Conservation (phyloP, 2,888 invertebrate species). For the Drosophila longiperda region DNA sequence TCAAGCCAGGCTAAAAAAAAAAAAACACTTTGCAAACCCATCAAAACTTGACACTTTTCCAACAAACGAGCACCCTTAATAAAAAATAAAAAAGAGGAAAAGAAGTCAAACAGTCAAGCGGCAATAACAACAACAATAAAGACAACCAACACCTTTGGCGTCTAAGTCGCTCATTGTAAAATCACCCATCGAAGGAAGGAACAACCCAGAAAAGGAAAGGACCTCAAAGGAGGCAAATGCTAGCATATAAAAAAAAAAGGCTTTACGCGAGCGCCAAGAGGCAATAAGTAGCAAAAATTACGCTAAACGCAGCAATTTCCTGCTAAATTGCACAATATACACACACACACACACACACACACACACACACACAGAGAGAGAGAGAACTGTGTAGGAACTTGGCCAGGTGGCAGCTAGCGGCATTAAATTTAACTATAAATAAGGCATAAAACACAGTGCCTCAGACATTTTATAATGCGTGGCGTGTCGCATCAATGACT, state of each 20-base stretch:
- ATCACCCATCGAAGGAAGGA: slow-evolving; percentile 38
- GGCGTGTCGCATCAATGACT: slow-evolving; percentile 47
- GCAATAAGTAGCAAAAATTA: slow-evolving; percentile 81
- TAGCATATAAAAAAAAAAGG: slow-evolving; percentile 43
- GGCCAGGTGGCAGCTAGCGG: slow-evolving; percentile 35
- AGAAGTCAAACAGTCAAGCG: slow-evolving; percentile 34
- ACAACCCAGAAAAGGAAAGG: slow-evolving; percentile 23
- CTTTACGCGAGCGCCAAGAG: slow-evolving; percentile 54
- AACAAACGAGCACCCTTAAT: slow-evolving; percentile 38
- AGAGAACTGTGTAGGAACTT: slow-evolving; percentile 19
- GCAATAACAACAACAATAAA: slow-evolving; percentile 26
- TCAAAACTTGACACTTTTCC: slow-evolving; percentile 66
- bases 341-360: slow-evolving; percentile 28
- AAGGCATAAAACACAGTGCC: slow-evolving; percentile 56
- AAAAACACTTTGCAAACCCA: slow-evolving; percentile 54
- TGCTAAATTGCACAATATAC: slow-evolving; percentile 62
- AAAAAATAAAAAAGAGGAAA: slow-evolving; percentile 24
- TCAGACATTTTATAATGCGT: slow-evolving; percentile 61
- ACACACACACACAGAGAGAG: slow-evolving; percentile 1
- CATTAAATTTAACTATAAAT: slow-evolving; percentile 64
- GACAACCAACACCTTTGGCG: slow-evolving; percentile 49
- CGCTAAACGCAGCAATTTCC: slow-evolving; percentile 80
- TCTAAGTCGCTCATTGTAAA: slow-evolving; percentile 64
- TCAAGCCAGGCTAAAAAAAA: slow-evolving; percentile 13
- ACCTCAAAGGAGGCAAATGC: slow-evolving; percentile 49